Evolutionary conservation across 2,888 invertebrate genomes (phyloP).

Genomic region (Lycocerus yunnanus): DNA sequence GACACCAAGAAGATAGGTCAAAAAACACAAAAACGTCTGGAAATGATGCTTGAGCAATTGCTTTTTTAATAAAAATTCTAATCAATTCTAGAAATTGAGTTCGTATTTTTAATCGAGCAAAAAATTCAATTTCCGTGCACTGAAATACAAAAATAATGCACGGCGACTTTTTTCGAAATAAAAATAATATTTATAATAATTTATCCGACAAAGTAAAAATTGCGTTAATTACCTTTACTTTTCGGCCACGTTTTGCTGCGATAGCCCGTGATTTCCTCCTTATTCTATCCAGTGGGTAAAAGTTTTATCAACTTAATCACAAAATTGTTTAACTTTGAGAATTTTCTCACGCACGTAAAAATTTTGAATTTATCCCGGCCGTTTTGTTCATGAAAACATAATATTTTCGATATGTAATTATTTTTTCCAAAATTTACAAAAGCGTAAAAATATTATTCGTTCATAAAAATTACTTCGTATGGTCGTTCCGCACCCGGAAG

Average conservation of each 20-base stretch:
- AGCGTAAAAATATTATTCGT: background rate
- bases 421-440: background rate
- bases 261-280: constrained; percentile 84
- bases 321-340: background rate
- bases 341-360: background rate
- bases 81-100: background rate
- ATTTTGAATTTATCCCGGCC: too few relatives aligned
- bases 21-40: background rate
- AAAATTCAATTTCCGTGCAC: background rate
- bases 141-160: background rate
- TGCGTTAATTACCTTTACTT: constrained; percentile 69
- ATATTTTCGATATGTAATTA: background rate
- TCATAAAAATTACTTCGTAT: background rate
- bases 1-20: background rate
- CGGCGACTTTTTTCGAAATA: background rate
- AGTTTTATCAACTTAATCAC: constrained; percentile 27
- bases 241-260: constrained; percentile 78
- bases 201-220: too few relatives aligned
- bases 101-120: background rate
- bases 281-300: constrained; percentile 73
- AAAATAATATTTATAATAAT: too few relatives aligned
- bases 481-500: constrained; percentile 24
- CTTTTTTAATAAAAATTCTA: background rate
- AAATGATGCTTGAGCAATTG: background rate
- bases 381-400: background rate